phyloP scores from a whole-genome alignment of 1,140 invertebrate species.

The Laodelphax striatellus region DNA sequence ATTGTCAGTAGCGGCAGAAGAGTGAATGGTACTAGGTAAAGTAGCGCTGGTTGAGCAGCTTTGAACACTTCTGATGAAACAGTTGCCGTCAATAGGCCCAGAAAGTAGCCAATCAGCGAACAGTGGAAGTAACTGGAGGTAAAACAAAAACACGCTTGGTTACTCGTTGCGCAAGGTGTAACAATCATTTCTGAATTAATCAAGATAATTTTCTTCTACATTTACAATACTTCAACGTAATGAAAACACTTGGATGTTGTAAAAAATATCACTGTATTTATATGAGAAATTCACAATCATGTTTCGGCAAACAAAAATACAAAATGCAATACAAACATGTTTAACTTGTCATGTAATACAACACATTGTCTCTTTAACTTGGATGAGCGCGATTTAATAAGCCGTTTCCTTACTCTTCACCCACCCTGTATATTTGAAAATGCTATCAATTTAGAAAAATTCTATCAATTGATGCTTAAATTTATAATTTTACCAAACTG shows the following conservation, averaged over 20 bases:
- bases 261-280: too few species aligned
- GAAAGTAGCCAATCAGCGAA: constrained; percentile 93
- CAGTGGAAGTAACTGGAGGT: constrained; percentile 80
- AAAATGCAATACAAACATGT: too few species aligned
- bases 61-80: constrained; percentile 96
- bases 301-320: too few species aligned
- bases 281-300: too few species aligned
- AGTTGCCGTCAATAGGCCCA: constrained; percentile 90
- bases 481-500: too few species aligned
- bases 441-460: too few species aligned
- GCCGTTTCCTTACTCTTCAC: too few species aligned
- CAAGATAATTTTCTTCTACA: constrained; percentile 17
- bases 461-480: too few species aligned
- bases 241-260: constrained; percentile 18
- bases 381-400: too few species aligned
- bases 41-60: constrained; percentile 90
- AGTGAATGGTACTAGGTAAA: constrained; percentile 95
- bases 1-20: constrained; percentile 89
- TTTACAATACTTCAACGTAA: constrained; percentile 33
- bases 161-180: background rate
- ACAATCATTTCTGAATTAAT: background rate
- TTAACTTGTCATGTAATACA: too few species aligned
- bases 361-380: too few species aligned
- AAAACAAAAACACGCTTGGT: constrained; percentile 10
- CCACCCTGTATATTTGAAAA: too few species aligned